A percentile compares a stretch with the other conserved stretches of the same genome.
Evolutionary conservation across 2,888 invertebrate species (phyloP).

Genomic region (Julus scanicus): DNA sequence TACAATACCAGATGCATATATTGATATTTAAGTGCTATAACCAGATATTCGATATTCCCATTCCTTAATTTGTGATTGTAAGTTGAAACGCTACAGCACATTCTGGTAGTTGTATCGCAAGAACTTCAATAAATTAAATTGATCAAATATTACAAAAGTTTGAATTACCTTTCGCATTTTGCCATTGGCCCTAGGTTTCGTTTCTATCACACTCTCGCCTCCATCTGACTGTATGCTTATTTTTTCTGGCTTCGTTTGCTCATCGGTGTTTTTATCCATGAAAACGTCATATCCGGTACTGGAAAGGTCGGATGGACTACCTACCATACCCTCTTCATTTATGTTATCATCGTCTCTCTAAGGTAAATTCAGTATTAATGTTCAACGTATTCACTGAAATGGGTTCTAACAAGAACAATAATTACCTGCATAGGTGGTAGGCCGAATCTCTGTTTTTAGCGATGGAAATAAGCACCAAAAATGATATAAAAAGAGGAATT

Average conservation of each 20-base stretch:
- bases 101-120: too few species aligned
- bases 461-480: conserved; percentile 3
- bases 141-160: neutral
- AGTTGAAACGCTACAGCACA: too few species aligned
- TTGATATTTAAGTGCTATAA: too few species aligned
- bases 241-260: conserved; percentile 82
- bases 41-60: too few species aligned
- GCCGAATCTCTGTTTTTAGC: conserved; percentile 52
- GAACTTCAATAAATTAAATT: neutral
- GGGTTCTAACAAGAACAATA: neutral
- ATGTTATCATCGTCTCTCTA: conserved; percentile 58
- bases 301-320: conserved; percentile 91
- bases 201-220: conserved; percentile 67
- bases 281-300: conserved; percentile 88
- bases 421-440: conserved; percentile 54
- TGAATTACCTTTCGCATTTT: conserved; percentile 87
- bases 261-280: conserved; percentile 87
- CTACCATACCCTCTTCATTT: conserved; percentile 71
- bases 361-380: neutral
- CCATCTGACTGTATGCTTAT: conserved; percentile 88
- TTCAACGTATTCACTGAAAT: neutral
- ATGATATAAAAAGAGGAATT: neutral
- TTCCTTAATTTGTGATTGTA: too few species aligned
- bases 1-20: too few species aligned
- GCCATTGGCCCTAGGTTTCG: conserved; percentile 64